These are phyloP conservation scores for Suricata suricatta DNA, from an alignment of 2,113 vertebrate species.

Conservation along the genomic window DNA sequence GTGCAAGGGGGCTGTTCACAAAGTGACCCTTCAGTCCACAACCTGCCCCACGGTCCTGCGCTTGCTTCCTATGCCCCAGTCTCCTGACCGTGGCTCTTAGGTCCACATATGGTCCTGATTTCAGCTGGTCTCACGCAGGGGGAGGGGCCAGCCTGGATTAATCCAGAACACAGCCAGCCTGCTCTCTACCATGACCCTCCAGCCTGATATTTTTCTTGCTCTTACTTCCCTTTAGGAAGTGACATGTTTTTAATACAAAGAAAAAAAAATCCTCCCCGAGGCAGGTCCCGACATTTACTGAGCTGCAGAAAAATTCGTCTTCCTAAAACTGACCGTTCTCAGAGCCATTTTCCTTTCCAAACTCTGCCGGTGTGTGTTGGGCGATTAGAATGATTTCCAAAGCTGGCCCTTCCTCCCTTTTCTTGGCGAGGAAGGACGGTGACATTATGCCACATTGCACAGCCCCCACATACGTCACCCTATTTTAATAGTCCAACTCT, in stretches of 20 bases:
- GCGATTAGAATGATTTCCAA: neutral
- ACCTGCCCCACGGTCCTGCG: neutral
- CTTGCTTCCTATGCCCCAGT: neutral
- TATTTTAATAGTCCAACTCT: neutral
- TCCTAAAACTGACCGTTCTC: neutral
- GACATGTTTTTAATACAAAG: neutral
- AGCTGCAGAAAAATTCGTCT: neutral
- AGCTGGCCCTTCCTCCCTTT: neutral
- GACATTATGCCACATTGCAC: accelerated
- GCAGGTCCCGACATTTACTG: neutral
- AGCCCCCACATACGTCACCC: neutral
- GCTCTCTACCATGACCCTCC: too few relatives aligned
- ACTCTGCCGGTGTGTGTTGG: accelerated
- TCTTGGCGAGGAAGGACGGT: accelerated
- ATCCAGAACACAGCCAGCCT: neutral
- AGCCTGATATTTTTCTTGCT: neutral
- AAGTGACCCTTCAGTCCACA: neutral
- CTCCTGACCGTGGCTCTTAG: accelerated
- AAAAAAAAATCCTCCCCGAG: neutral
- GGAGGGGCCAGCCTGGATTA: neutral
- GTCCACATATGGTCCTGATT: neutral
- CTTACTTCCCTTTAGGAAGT: neutral
- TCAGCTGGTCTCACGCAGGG: neutral
- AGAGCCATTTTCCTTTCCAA: neutral
- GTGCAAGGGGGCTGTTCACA: neutral